Evolutionary conservation across 2,113 vertebrate species (phyloP).

Genomic region (Danio rerio): GRCz12tu NC_133188.1:29519001-29519500

Average conservation of each 20-base stretch:
- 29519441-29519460: conserved; percentile 48
- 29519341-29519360: conserved; percentile 56
- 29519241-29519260: conserved; percentile 6
- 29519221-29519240: conserved; percentile 13
- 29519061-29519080: no score
- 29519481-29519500: conserved; percentile 45
- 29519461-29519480: conserved; percentile 48
- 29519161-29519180: conserved; percentile 17
- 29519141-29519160: not conserved
- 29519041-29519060: no score
- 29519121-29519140: not conserved
- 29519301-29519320: conserved; percentile 35
- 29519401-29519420: conserved; percentile 41
- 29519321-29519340: conserved; percentile 53
- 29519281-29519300: conserved; percentile 2
- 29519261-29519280: conserved; percentile 12
- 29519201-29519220: not conserved
- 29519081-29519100: not conserved
- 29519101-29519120: conserved; percentile 12
- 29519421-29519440: conserved; percentile 50
- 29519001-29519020: no score
- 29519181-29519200: conserved; percentile 8
- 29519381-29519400: conserved; percentile 37
- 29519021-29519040: no score
- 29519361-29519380: conserved; percentile 59